Percentiles rank a stretch among this genome's conserved stretches.
Conservation (phyloP, 1,140 invertebrate genomes). For the Atopsyche davidsoni region DNA sequence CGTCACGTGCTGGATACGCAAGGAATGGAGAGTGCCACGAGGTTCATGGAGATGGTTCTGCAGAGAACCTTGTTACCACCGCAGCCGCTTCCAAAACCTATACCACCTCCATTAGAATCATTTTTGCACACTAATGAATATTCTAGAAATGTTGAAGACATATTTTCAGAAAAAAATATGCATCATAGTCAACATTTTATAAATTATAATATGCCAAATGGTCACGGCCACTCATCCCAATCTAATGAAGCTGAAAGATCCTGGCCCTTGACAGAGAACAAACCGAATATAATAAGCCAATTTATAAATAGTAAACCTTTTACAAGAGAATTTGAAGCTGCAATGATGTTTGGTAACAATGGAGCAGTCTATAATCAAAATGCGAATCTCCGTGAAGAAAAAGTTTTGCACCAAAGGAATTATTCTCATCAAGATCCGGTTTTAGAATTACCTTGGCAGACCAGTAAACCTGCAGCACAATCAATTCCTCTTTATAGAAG, state of each 20-base stretch:
- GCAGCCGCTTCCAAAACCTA: constrained; percentile 9
- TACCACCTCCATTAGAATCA: constrained; percentile 12
- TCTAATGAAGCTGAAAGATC: constrained; percentile 16
- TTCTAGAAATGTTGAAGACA: constrained; percentile 17
- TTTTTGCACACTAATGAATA: constrained; percentile 20
- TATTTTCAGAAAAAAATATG: constrained; percentile 23
- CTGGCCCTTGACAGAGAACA: constrained; percentile 18
- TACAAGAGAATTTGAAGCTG: constrained; percentile 21
- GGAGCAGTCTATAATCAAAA: constrained; percentile 22
- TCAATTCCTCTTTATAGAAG: constrained; percentile 47
- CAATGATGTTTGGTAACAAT: constrained; percentile 23
- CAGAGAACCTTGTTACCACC: constrained; percentile 20
- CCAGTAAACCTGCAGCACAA: constrained; percentile 22
- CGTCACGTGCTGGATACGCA: constrained; percentile 41
- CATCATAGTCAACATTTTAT: constrained; percentile 21
- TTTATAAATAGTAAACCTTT: constrained; percentile 24
- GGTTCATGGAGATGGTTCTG: constrained; percentile 35
- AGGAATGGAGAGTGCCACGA: constrained; percentile 36
- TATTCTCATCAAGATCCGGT: constrained; percentile 14
- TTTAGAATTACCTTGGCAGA: constrained; percentile 24
- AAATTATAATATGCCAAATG: constrained; percentile 26
- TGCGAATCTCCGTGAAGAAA: constrained; percentile 21
- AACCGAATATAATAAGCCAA: constrained; percentile 16
- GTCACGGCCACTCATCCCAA: constrained; percentile 11
- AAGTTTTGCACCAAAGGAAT: constrained; percentile 20